These are phyloP conservation scores for Gari tellinella DNA, from an alignment of 2,888 invertebrate genomes.

Conservation along the genomic window DNA sequence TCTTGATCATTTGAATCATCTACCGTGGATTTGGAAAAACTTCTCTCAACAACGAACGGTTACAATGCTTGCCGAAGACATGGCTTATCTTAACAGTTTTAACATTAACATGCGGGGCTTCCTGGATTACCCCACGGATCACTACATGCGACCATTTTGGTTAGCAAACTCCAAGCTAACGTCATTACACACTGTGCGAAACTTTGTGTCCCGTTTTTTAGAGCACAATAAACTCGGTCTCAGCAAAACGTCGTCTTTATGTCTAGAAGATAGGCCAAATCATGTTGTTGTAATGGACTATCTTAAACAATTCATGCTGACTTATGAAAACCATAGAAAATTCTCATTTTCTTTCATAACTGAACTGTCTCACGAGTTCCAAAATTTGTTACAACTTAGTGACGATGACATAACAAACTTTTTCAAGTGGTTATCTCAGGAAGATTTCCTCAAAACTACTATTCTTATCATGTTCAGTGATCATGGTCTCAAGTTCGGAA, in stretches of 20 bases:
- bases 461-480: constrained; percentile 95
- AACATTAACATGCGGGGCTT: constrained; percentile 38
- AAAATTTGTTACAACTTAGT: constrained; percentile 90
- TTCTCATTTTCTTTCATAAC: constrained; percentile 95
- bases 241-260: constrained; percentile 79
- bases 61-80: constrained; percentile 53
- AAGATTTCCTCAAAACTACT: constrained; percentile 90
- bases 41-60: constrained; percentile 31
- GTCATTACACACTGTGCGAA: constrained; percentile 22
- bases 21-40: constrained; percentile 57
- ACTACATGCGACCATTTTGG: constrained; percentile 57
- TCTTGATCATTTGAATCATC: constrained; percentile 20
- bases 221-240: constrained; percentile 41
- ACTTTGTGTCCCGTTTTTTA: constrained; percentile 17
- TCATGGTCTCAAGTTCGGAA: constrained; percentile 92
- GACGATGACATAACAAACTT: constrained; percentile 88
- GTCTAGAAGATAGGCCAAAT: constrained; percentile 88
- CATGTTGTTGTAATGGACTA: constrained; percentile 85
- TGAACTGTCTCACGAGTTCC: constrained; percentile 94
- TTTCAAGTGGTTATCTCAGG: constrained; percentile 87
- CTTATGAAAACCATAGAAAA: constrained; percentile 89
- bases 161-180: constrained; percentile 39
- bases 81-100: constrained; percentile 40
- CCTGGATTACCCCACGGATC: constrained; percentile 38
- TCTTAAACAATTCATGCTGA: constrained; percentile 86